Base-by-base conservation (phyloP, 1,140 invertebrate species). In the Drosophila watanabei region DNA sequence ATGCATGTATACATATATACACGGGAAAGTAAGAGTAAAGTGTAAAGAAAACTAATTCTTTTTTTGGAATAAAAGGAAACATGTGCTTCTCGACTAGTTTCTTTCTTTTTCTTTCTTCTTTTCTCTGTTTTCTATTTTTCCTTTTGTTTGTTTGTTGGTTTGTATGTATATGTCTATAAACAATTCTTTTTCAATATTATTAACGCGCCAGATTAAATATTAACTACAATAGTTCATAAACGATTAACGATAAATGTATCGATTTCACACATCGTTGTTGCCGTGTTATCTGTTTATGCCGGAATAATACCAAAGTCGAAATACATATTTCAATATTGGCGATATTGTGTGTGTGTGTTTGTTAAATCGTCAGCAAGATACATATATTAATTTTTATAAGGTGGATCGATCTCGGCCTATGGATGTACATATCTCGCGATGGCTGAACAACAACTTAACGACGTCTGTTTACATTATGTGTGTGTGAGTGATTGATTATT, bases 401-500 rank as follows among this genome's bases (percentile, higher is more conserved):
- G 68, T 87, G 80, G 79, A 88, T 88, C 68, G 52, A 37, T 56
- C 71, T 77, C 83, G 35, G 52, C 52, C 33, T 56, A 56, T 82
- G 54, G 66, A 56, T 58, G 61, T 63, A 57, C 54, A 71, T 60
- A 58, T 63, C 41, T 62, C 79, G 75, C 63, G 61, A 51, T 79
- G 71, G 75, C 83, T 87, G 61, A 56, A 78, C 68, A 56, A 79
- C 48, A 79, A 81, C 51, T 90, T 90, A 90, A 77, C 86, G 86
- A 90, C 86, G 86, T 75, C 86, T 90, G 86, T 48, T 69, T 59
- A 32, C 5, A 70, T 59, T 39, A 14, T 16, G 28, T 35, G 10
- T 43, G 18, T 20, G 28, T 49, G 41, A 24, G 14, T 37, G 35
- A 57, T 59, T 24, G 24, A 24, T 24, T 24, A 24, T 24, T 14